Percentiles rank a stretch among this genome's conserved stretches.
phyloP scores from a whole-genome alignment of 1,140 invertebrate genomes.

The Drosophila melanica region DNA sequence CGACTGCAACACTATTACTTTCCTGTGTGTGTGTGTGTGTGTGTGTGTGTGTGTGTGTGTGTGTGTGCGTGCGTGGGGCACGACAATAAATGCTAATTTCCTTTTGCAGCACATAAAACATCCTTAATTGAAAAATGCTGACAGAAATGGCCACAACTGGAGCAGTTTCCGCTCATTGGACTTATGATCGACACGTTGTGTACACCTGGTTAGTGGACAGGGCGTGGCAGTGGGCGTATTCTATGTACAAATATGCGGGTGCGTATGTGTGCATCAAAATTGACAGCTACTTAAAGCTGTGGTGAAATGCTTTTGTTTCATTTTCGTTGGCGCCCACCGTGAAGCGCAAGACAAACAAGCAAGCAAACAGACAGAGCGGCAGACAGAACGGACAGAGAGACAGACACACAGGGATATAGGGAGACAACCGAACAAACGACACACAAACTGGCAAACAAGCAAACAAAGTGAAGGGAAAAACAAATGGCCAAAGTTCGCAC shows the following conservation, averaged over 20 bases:
- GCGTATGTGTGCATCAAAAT: constrained; percentile 57
- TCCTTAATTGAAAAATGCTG: constrained; percentile 73
- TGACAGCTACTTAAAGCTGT: constrained; percentile 67
- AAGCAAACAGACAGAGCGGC: neutral
- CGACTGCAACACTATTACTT: too few species aligned
- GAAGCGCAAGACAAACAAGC: constrained; percentile 41
- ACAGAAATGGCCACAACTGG: constrained; percentile 55
- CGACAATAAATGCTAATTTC: constrained; percentile 81
- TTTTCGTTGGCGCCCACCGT: constrained; percentile 25
- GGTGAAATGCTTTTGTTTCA: constrained; percentile 40
- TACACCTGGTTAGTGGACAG: neutral
- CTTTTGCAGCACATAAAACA: constrained; percentile 66
- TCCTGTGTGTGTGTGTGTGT: neutral
- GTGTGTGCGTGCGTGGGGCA: constrained; percentile 27
- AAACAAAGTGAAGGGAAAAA: constrained; percentile 51
- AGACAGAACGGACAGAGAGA: neutral
- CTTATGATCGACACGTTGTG: constrained; percentile 25
- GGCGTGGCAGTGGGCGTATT: constrained; percentile 12
- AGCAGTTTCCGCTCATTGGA: neutral
- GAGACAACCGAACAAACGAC: constrained; percentile 32
- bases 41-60: constrained; percentile 6
- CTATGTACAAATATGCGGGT: neutral
- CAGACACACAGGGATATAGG: neutral
- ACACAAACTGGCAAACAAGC: constrained; percentile 67
- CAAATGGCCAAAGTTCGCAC: constrained; percentile 65